These are phyloP conservation scores for Diorhabda elongata DNA, from an alignment of 1,140 invertebrate genomes.

Conservation along the genomic window DNA sequence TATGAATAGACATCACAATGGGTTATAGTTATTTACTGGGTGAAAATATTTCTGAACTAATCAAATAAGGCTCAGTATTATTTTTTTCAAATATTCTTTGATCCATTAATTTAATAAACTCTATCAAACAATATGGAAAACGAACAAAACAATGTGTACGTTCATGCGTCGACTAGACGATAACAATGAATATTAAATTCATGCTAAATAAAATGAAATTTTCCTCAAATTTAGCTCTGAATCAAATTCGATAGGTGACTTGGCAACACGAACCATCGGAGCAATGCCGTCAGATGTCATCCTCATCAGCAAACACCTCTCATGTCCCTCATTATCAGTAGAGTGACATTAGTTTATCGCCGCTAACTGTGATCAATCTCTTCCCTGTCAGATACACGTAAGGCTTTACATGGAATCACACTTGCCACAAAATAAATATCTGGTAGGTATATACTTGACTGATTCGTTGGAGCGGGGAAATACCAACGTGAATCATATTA, in stretches of 20 bases:
- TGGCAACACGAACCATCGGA: not conserved
- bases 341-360: constrained; percentile 17
- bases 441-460: not conserved
- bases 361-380: constrained; percentile 16
- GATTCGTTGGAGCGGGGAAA: not conserved
- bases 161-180: too few relatives aligned
- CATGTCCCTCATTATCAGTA: constrained; percentile 16
- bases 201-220: too few relatives aligned
- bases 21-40: too few relatives aligned
- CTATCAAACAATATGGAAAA: too few relatives aligned
- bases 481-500: constrained; percentile 11
- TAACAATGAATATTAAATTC: too few relatives aligned
- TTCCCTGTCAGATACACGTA: constrained; percentile 16
- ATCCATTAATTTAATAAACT: too few relatives aligned
- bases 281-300: constrained; percentile 9
- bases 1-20: too few relatives aligned
- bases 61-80: too few relatives aligned
- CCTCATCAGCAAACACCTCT: constrained; percentile 7
- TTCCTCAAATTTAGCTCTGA: not conserved
- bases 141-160: too few relatives aligned
- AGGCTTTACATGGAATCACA: constrained; percentile 20
- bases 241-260: not conserved
- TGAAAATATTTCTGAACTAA: too few relatives aligned
- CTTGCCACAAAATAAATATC: constrained; percentile 20
- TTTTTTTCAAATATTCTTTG: too few relatives aligned